These are phyloP conservation scores for Paedocypris sp. DNA, from an alignment of 2,113 vertebrate genomes.

Conservation along the genomic window DNA sequence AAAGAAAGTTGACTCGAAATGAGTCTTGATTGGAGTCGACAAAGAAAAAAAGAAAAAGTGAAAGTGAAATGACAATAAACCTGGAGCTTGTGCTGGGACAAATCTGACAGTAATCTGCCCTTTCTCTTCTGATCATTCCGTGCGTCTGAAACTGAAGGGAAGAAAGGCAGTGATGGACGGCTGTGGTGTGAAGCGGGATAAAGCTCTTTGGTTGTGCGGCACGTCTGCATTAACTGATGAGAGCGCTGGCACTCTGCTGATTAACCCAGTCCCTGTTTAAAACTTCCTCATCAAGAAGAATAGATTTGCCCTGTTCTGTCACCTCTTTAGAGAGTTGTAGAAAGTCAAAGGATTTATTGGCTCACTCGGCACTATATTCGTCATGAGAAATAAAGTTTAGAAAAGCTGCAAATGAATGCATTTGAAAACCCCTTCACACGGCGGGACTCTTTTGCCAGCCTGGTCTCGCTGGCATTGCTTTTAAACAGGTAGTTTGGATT, in stretches of 20 bases:
- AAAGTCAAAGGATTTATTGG: conserved; percentile 47
- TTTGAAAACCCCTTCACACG: background rate
- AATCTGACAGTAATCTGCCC: conserved; percentile 15
- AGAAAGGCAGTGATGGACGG: conserved; percentile 23
- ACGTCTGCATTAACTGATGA: background rate
- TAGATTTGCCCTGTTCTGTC: conserved; percentile 46
- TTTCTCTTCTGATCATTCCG: conserved; percentile 2
- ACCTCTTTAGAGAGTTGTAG: conserved; percentile 36
- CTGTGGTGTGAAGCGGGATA: conserved; percentile 1
- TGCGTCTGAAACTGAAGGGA: background rate
- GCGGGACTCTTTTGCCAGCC: conserved; percentile 13
- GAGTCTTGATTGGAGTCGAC: too few relatives aligned
- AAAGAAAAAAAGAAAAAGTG: background rate
- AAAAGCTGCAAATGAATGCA: conserved; percentile 29
- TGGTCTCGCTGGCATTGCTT: too few relatives aligned
- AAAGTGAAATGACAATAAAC: background rate
- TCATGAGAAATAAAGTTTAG: conserved; percentile 40
- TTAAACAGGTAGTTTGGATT: too few relatives aligned
- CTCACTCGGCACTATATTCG: conserved; percentile 45
- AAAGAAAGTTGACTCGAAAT: too few relatives aligned
- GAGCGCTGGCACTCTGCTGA: conserved; percentile 43
- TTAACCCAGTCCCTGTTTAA: conserved; percentile 50
- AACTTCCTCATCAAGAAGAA: conserved; percentile 42
- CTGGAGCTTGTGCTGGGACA: background rate
- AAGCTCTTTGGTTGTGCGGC: conserved; percentile 8